Evolutionary conservation across 2,888 invertebrate genomes (phyloP).

Genomic region (Nebria brevicollis): DNA sequence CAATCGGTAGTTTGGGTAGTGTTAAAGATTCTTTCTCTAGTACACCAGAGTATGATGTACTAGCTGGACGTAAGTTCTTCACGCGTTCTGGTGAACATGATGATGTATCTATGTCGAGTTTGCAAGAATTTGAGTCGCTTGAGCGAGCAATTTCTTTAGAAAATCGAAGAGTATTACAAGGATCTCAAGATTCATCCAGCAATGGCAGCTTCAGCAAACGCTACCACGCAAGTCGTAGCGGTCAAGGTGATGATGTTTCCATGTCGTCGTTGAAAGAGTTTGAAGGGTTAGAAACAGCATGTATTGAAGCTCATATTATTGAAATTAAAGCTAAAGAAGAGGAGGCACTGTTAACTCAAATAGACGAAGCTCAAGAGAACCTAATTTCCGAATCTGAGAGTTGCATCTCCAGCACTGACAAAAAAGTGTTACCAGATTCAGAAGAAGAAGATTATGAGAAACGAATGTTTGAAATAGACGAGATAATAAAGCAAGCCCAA

Average conservation of each 20-base stretch:
- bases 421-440: constrained; percentile 68
- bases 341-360: constrained; percentile 75
- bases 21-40: constrained; percentile 91
- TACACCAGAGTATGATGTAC: constrained; percentile 90
- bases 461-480: constrained; percentile 75
- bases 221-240: constrained; percentile 75
- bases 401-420: constrained; percentile 70
- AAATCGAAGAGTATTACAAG: constrained; percentile 76
- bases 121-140: constrained; percentile 93
- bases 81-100: constrained; percentile 87
- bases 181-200: constrained; percentile 86
- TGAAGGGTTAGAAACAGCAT: constrained; percentile 89
- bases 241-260: constrained; percentile 86
- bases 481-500: constrained; percentile 74
- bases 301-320: constrained; percentile 83
- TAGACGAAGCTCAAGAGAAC: constrained; percentile 66
- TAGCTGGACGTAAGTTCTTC: constrained; percentile 85
- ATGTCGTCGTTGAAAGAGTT: constrained; percentile 91
- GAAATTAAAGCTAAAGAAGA: constrained; percentile 88
- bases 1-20: constrained; percentile 79
- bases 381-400: constrained; percentile 67
- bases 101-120: constrained; percentile 89
- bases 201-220: constrained; percentile 84
- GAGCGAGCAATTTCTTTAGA: constrained; percentile 87
- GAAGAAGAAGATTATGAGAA: constrained; percentile 72